Percentiles rank a stretch among this genome's conserved stretches.
These are phyloP conservation scores for Lutjanus erythropterus DNA, from an alignment of 2,113 vertebrate species.

Conservation along the genomic window DNA sequence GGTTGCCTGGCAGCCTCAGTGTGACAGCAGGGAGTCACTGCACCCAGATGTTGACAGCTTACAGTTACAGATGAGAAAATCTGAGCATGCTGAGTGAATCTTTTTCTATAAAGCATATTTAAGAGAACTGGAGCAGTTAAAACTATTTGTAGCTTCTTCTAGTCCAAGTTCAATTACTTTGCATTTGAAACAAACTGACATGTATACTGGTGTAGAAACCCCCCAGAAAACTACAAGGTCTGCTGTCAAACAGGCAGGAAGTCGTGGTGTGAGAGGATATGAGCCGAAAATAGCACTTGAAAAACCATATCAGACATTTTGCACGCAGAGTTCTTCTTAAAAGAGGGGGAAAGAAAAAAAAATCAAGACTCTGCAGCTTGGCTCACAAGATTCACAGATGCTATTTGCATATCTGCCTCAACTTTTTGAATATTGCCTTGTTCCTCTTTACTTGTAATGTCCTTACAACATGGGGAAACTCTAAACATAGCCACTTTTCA, in stretches of 20 bases:
- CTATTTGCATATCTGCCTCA: neutral
- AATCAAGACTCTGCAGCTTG: constrained; percentile 6
- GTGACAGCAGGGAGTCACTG: neutral
- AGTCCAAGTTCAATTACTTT: too few species aligned
- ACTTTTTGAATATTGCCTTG: neutral
- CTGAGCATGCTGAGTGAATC: neutral
- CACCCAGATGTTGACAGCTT: neutral
- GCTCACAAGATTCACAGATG: neutral
- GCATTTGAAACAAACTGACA: too few species aligned
- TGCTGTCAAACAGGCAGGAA: neutral
- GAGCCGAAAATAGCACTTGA: constrained; percentile 13
- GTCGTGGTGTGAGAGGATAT: neutral
- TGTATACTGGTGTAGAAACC: too few species aligned
- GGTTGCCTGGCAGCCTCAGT: neutral
- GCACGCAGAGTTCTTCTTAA: constrained; percentile 13
- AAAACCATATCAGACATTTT: constrained; percentile 22
- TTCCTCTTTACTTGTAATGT: constrained; percentile 36
- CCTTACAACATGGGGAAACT: neutral
- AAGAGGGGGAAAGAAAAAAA: too few species aligned
- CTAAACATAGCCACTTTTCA: neutral
- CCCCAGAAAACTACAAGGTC: too few species aligned
- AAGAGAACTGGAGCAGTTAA: neutral
- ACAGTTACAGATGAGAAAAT: neutral
- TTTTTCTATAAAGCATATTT: neutral
- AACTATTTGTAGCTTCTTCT: neutral